phyloP scores from a whole-genome alignment of 2,797 vertebrate species.

The Pterois miles region DNA sequence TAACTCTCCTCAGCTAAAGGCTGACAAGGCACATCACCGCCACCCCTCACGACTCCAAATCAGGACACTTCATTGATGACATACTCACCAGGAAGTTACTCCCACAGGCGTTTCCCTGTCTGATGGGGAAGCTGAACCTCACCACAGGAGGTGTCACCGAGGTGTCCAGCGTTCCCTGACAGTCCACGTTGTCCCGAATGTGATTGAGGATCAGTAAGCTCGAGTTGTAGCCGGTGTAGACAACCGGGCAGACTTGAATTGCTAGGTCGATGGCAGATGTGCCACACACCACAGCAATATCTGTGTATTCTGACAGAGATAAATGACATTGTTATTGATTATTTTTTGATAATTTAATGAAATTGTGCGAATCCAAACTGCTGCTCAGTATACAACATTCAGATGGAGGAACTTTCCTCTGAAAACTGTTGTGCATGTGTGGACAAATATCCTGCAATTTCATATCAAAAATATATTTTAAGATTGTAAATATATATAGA shows the following conservation, averaged over 20 bases:
- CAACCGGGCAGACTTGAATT: constrained; percentile 76
- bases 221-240: constrained; percentile 80
- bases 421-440: background rate
- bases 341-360: background rate
- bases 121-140: constrained; percentile 80
- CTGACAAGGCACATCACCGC: background rate
- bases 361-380: background rate
- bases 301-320: constrained; percentile 73
- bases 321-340: background rate
- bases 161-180: constrained; percentile 70
- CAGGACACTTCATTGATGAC: background rate
- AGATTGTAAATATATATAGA: background rate
- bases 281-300: constrained; percentile 78
- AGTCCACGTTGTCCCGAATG: constrained; percentile 40
- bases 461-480: background rate
- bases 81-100: constrained; percentile 77
- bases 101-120: constrained; percentile 72
- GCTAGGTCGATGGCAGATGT: constrained; percentile 75
- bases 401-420: background rate
- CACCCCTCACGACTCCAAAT: background rate
- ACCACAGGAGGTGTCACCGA: constrained; percentile 67
- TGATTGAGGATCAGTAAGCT: constrained; percentile 76
- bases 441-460: background rate
- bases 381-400: background rate
- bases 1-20: background rate